Evolutionary conservation across 2,888 invertebrate species (phyloP).

Genomic region (Silvanus unidentatus): DNA sequence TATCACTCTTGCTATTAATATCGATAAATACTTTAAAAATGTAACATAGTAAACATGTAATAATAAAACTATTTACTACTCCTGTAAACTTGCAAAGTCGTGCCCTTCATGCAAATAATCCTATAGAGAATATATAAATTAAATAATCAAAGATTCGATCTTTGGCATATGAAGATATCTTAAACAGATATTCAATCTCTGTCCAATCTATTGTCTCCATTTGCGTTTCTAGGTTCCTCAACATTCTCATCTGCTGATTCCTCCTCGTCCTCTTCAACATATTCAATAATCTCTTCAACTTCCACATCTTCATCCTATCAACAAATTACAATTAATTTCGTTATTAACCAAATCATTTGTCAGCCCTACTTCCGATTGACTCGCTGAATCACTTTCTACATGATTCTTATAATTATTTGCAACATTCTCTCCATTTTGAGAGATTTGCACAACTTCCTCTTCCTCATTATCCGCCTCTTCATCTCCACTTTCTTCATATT

Average conservation of each 20-base stretch:
- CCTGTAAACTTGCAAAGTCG: too few species aligned
- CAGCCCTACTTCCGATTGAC: too few species aligned
- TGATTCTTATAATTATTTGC: not conserved
- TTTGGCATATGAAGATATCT: too few species aligned
- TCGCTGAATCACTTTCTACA: not conserved
- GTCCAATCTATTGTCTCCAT: not conserved
- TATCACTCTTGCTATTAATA: too few species aligned
- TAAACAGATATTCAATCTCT: too few species aligned
- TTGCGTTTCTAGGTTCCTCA: not conserved
- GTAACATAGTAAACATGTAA: too few species aligned
- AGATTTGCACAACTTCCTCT: constrained; percentile 5
- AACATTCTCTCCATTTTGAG: not conserved
- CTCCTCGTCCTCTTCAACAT: constrained; percentile 24
- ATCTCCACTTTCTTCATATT: constrained; percentile 6
- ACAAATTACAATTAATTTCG: too few species aligned
- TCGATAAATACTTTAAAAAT: too few species aligned
- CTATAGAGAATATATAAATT: too few species aligned
- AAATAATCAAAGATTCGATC: too few species aligned
- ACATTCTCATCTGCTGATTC: constrained; percentile 9
- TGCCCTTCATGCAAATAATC: too few species aligned
- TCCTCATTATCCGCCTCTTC: constrained; percentile 16
- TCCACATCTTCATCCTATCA: constrained; percentile 23
- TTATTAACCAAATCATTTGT: not conserved
- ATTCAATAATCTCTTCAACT: constrained; percentile 23
- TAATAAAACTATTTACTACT: too few species aligned